A percentile compares a stretch with the other conserved stretches of the same genome.
Conservation (phyloP, 2,797 vertebrate genomes). For the Syndactyla subalaris region DNA sequence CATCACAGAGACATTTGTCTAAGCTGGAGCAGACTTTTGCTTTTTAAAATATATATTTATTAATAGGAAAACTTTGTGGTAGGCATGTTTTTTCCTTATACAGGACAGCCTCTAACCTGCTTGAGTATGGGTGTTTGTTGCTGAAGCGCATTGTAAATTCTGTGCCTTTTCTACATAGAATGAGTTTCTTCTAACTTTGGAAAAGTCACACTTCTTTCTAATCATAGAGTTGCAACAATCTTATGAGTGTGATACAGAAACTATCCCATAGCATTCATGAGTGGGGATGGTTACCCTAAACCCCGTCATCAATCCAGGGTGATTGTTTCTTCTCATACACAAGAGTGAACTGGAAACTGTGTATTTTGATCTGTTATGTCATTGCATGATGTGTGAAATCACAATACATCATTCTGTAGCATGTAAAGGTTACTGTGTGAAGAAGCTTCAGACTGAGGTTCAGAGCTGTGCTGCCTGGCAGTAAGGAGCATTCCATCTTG, state of each 20-base stretch:
- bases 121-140: not conserved
- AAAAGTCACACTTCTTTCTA: not conserved
- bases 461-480: not conserved
- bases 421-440: not conserved
- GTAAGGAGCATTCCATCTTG: not conserved
- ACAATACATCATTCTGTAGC: not conserved
- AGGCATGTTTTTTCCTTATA: not conserved
- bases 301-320: not conserved
- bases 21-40: not conserved
- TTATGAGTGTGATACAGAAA: not conserved
- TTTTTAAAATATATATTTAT: not conserved
- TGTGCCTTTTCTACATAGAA: not conserved
- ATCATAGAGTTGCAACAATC: not conserved
- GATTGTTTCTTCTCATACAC: not conserved
- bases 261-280: not conserved
- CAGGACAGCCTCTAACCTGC: not conserved
- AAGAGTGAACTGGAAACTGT: not conserved
- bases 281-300: not conserved
- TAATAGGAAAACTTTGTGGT: not conserved
- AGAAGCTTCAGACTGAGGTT: not conserved
- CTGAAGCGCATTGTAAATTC: not conserved
- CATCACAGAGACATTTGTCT: not conserved
- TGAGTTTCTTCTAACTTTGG: not conserved
- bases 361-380: not conserved
- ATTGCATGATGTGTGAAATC: not conserved